phyloP scores from a whole-genome alignment of 2,888 invertebrate species.

The Terebella lapidaria region DNA sequence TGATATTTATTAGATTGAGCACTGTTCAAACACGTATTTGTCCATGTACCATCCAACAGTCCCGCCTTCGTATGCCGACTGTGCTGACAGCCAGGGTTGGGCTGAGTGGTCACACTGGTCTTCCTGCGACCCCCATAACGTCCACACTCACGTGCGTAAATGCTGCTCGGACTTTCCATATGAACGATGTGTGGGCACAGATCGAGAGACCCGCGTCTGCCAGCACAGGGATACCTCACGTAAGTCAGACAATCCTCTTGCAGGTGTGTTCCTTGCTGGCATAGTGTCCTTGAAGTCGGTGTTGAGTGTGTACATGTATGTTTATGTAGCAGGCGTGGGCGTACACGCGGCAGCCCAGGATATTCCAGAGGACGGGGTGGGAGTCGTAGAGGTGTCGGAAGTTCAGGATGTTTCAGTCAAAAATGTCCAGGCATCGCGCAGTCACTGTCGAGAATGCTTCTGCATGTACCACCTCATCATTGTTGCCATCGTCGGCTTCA shows the following conservation, averaged over 20 bases:
- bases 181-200: background rate
- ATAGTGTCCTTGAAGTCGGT: background rate
- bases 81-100: background rate
- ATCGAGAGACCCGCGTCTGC: conserved; percentile 1
- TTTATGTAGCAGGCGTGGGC: background rate
- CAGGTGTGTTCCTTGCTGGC: background rate
- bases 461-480: conserved; percentile 14
- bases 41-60: too few species aligned
- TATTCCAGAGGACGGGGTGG: background rate
- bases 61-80: too few species aligned
- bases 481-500: conserved; percentile 14
- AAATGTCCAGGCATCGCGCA: background rate
- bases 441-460: background rate
- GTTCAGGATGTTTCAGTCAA: background rate
- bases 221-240: background rate
- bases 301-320: background rate
- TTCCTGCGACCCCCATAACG: background rate
- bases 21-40: too few species aligned
- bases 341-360: background rate
- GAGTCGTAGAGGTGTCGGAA: background rate
- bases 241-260: too few species aligned
- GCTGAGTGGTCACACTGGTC: conserved; percentile 5
- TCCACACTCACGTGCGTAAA: background rate
- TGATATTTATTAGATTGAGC: too few species aligned
- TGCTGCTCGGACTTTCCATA: background rate